These are phyloP conservation scores for Drosophila kambysellisi DNA, from an alignment of 2,888 invertebrate genomes.

Conservation along the genomic window DNA sequence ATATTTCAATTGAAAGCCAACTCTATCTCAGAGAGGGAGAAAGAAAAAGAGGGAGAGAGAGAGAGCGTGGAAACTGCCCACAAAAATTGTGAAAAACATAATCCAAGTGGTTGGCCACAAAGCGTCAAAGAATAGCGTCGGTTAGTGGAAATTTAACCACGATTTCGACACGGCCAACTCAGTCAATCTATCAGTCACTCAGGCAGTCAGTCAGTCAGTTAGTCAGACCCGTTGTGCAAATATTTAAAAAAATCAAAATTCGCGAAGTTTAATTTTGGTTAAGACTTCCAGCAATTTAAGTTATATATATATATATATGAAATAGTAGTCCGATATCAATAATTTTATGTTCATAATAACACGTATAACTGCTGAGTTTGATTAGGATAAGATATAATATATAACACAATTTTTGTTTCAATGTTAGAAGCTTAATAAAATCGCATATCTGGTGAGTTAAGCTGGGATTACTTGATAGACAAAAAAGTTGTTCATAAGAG, in stretches of 20 bases:
- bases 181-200: neutral
- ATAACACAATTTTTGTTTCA: too few relatives aligned
- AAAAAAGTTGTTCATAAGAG: neutral
- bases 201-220: neutral
- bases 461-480: too few relatives aligned
- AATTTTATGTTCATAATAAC: neutral
- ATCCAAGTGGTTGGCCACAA: constrained; percentile 35
- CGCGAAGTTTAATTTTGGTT: neutral
- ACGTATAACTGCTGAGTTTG: neutral
- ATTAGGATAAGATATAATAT: too few relatives aligned
- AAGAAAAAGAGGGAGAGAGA: neutral
- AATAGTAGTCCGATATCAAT: neutral
- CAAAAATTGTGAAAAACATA: constrained; percentile 23
- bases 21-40: constrained; percentile 4
- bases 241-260: too few relatives aligned
- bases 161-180: constrained; percentile 59
- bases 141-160: constrained; percentile 47
- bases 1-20: constrained; percentile 63
- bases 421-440: too few relatives aligned
- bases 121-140: constrained; percentile 47
- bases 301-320: too few relatives aligned
- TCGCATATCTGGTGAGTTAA: too few relatives aligned
- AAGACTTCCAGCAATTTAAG: neutral
- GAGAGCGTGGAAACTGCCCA: constrained; percentile 45
- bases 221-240: too few relatives aligned